phyloP scores from a whole-genome alignment of 2,888 invertebrate genomes.

The Heliconius ethilla region DNA sequence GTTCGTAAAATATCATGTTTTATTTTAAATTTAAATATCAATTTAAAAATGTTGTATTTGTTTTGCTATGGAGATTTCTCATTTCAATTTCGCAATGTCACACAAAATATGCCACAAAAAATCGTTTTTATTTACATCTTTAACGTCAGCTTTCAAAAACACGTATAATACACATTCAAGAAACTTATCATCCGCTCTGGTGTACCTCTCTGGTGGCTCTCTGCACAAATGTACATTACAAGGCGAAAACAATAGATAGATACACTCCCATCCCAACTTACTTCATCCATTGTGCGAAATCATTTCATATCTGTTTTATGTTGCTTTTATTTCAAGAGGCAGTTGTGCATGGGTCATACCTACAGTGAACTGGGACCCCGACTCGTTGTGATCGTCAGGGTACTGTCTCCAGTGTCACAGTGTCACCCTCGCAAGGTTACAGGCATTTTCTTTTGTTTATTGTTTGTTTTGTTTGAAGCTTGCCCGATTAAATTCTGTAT shows the following conservation, averaged over 20 bases:
- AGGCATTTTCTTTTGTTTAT: slow-evolving; percentile 39
- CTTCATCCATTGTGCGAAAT: slow-evolving; percentile 20
- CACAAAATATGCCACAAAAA: background rate
- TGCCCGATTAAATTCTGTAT: slow-evolving; percentile 40
- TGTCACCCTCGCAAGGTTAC: slow-evolving; percentile 44
- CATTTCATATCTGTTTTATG: slow-evolving; percentile 49
- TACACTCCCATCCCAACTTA: slow-evolving; percentile 16
- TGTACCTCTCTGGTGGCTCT: too few species aligned
- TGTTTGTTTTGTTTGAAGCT: slow-evolving; percentile 35
- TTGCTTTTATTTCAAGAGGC: slow-evolving; percentile 56
- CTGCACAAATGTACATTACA: background rate
- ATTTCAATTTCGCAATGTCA: background rate
- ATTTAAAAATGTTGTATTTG: background rate
- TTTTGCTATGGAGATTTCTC: background rate
- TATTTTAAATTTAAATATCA: background rate
- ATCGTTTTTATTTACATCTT: background rate
- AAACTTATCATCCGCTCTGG: background rate
- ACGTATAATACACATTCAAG: background rate
- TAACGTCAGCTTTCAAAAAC: background rate
- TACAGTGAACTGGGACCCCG: slow-evolving; percentile 72
- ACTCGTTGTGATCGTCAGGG: slow-evolving; percentile 58
- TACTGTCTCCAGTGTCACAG: slow-evolving; percentile 37
- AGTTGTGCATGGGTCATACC: slow-evolving; percentile 76
- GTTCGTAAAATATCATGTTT: background rate
- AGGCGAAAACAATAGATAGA: background rate